phyloP scores from a whole-genome alignment of 2,113 vertebrate species.

The Tonatia bakeri region DNA sequence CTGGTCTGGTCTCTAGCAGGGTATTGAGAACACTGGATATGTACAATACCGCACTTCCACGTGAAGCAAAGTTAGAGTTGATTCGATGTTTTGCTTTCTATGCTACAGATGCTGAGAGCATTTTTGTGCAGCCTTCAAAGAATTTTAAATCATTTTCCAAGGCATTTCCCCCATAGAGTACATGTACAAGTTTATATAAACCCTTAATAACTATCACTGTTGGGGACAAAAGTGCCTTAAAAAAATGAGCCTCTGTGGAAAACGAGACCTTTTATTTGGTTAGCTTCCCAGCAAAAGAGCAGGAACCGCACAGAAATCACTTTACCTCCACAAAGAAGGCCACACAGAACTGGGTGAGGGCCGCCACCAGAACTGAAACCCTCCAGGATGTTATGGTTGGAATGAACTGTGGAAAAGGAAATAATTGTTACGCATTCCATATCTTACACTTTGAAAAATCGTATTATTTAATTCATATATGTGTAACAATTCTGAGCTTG shows the following conservation, averaged over 20 bases:
- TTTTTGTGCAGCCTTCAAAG: not conserved
- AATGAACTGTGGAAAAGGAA: slow-evolving; percentile 73
- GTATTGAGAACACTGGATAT: not conserved
- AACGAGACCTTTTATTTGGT: not conserved
- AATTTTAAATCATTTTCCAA: not conserved
- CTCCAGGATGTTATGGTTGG: slow-evolving; percentile 75
- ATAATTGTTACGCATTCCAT: not conserved
- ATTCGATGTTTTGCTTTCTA: not conserved
- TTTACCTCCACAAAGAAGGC: slow-evolving; percentile 80
- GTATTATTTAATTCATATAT: not conserved
- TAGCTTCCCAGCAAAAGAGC: not conserved
- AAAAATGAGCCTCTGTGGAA: not conserved
- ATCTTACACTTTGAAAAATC: not conserved
- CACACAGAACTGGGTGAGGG: slow-evolving; percentile 72
- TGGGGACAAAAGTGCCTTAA: not conserved
- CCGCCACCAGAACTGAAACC: slow-evolving; percentile 69
- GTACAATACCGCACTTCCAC: not conserved
- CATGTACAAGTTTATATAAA: not conserved
- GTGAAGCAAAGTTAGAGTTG: not conserved
- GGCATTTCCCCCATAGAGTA: not conserved
- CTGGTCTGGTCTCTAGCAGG: not conserved
- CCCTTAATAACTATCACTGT: not conserved
- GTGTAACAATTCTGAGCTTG: not conserved
- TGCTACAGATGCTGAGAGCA: not conserved
- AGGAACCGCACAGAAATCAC: not conserved